Percentiles rank a stretch among this genome's conserved stretches.
Conservation (phyloP, 2,113 vertebrate species). For the Montifringilla adamsi region DNA sequence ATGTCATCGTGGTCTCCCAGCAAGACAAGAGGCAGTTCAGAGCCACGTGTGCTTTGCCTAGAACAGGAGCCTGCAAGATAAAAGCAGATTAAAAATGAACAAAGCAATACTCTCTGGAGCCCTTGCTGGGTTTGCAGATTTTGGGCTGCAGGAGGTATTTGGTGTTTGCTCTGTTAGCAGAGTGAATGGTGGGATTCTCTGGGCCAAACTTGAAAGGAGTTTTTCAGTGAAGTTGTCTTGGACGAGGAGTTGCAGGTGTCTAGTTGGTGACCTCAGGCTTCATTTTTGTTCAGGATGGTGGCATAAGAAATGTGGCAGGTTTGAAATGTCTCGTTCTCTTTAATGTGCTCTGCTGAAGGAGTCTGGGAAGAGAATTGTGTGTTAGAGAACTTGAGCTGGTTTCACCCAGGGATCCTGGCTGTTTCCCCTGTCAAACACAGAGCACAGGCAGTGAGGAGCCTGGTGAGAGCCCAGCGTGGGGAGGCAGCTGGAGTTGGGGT, state of each 20-base stretch:
- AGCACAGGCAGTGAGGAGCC: background rate
- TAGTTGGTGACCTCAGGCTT: background rate
- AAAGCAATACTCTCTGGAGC: background rate
- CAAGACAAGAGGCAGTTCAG: background rate
- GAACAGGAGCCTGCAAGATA: background rate
- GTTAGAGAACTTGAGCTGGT: background rate
- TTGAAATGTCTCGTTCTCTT: background rate
- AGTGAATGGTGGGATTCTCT: background rate
- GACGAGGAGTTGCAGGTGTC: background rate
- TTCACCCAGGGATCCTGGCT: background rate
- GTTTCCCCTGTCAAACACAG: background rate
- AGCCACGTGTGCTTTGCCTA: background rate
- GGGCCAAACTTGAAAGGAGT: background rate
- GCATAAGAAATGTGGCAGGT: background rate
- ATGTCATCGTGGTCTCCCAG: fast-evolving
- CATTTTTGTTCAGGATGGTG: background rate
- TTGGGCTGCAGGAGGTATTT: background rate
- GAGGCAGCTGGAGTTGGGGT: background rate
- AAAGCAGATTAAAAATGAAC: background rate
- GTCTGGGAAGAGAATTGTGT: background rate
- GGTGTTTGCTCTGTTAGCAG: background rate
- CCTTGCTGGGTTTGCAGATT: background rate
- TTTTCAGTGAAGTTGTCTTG: background rate
- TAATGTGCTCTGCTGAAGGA: background rate
- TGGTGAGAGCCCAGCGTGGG: fast-evolving